Conservation (phyloP, 2,113 vertebrate species). For the Laticauda colubrina region DNA sequence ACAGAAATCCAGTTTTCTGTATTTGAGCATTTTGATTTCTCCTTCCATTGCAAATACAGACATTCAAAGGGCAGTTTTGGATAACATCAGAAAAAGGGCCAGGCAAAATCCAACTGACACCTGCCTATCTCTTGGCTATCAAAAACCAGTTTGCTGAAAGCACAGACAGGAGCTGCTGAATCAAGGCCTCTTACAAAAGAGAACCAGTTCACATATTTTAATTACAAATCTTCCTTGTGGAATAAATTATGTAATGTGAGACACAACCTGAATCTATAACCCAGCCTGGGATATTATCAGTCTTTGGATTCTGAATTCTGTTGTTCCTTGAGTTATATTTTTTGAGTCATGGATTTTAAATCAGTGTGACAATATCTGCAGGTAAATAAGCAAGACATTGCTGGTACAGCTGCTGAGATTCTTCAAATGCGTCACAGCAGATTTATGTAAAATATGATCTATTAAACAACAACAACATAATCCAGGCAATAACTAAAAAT, state of each 20-base stretch:
- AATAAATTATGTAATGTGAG: constrained; percentile 21
- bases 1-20: constrained; percentile 2
- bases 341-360: constrained; percentile 30
- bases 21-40: constrained; percentile 2
- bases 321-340: constrained; percentile 3
- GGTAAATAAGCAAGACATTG: neutral
- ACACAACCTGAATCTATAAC: constrained; percentile 11
- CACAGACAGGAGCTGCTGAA: constrained; percentile 16
- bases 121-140: constrained; percentile 20
- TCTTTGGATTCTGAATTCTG: neutral
- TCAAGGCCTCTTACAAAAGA: neutral
- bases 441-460: neutral
- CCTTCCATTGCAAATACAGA: neutral
- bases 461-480: neutral
- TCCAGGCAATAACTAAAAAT: neutral
- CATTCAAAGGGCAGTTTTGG: neutral
- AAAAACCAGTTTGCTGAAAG: constrained; percentile 36
- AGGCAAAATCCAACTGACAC: constrained; percentile 3
- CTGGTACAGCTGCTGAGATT: constrained; percentile 2
- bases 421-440: neutral
- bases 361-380: constrained; percentile 9
- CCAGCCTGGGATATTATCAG: constrained; percentile 18
- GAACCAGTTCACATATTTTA: constrained; percentile 36
- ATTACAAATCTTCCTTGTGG: constrained; percentile 13
- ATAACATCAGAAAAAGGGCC: constrained; percentile 20